Conservation (phyloP, 1,140 invertebrate genomes). For the Drosophila suzukii region DNA sequence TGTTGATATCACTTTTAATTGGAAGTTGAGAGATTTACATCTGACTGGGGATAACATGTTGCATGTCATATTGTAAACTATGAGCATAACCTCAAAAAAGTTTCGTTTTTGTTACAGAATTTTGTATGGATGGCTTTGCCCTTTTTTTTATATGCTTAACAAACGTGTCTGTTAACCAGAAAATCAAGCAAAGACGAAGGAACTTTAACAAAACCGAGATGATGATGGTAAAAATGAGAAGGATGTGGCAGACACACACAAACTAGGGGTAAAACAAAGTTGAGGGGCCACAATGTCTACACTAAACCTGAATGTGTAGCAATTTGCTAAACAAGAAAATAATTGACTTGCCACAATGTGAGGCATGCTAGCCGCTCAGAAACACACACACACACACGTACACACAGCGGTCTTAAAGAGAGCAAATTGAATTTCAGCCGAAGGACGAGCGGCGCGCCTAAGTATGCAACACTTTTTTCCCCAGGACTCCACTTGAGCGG, state of each 20-base stretch:
- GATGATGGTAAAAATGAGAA: slow-evolving; percentile 27
- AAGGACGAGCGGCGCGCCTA: slow-evolving; percentile 36
- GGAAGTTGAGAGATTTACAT: slow-evolving; percentile 21
- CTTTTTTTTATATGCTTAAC: slow-evolving; percentile 5
- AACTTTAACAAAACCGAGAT: slow-evolving; percentile 50
- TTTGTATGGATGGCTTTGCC: not conserved
- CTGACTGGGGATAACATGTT: slow-evolving; percentile 4
- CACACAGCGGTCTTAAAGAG: slow-evolving; percentile 46
- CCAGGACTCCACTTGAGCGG: slow-evolving; percentile 46
- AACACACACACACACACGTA: not conserved
- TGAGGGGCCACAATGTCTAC: slow-evolving; percentile 41
- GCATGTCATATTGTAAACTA: not conserved
- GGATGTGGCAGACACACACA: slow-evolving; percentile 15
- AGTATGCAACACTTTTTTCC: slow-evolving; percentile 67
- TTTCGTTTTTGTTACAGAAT: slow-evolving; percentile 17
- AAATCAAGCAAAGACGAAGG: slow-evolving; percentile 16
- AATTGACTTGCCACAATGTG: slow-evolving; percentile 73
- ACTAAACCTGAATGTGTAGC: slow-evolving; percentile 75
- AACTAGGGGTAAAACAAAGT: slow-evolving; percentile 21
- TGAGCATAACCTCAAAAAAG: slow-evolving; percentile 17
- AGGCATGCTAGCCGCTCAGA: slow-evolving; percentile 4
- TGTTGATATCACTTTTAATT: slow-evolving; percentile 38
- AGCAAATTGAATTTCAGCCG: slow-evolving; percentile 59
- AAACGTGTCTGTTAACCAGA: slow-evolving; percentile 64
- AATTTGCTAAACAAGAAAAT: slow-evolving; percentile 81